Percentiles rank a stretch among this genome's conserved stretches.
These are phyloP conservation scores for Daphoenositta chrysoptera DNA, from an alignment of 2,113 vertebrate species.

Conservation along the genomic window DNA sequence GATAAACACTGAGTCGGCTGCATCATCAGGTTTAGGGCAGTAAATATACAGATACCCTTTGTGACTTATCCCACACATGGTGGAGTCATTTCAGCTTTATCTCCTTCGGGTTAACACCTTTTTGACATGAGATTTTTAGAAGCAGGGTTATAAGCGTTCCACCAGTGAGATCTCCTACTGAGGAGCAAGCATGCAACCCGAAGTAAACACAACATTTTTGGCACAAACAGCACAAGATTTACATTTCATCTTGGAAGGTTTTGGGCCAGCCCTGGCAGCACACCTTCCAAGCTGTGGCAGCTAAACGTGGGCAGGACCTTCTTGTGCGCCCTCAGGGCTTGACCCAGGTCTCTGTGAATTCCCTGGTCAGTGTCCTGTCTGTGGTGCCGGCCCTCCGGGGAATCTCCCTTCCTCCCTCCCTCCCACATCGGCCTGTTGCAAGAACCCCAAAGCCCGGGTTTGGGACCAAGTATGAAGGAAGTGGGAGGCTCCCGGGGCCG, in stretches of 20 bases:
- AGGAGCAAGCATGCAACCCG: accelerated
- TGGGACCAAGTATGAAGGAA: neutral
- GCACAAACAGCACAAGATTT: neutral
- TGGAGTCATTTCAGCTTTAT: neutral
- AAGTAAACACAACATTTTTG: accelerated
- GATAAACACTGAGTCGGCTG: accelerated
- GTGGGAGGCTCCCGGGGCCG: neutral
- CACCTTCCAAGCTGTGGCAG: neutral
- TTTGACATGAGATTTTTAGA: neutral
- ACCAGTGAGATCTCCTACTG: neutral
- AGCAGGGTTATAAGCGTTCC: neutral
- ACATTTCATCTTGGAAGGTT: neutral
- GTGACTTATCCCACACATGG: neutral
- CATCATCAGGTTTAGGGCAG: neutral
- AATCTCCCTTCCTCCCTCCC: neutral
- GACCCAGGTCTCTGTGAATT: neutral
- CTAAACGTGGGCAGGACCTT: neutral
- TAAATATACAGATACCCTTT: accelerated
- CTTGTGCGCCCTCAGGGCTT: neutral
- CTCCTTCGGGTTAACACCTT: no score
- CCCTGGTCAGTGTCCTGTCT: neutral
- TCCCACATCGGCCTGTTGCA: accelerated
- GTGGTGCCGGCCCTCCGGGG: neutral
- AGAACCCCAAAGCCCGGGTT: accelerated
- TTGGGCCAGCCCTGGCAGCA: neutral